Evolutionary conservation across 2,113 vertebrate genomes (phyloP).

Genomic region (Petrocephalus zakoni): DNA sequence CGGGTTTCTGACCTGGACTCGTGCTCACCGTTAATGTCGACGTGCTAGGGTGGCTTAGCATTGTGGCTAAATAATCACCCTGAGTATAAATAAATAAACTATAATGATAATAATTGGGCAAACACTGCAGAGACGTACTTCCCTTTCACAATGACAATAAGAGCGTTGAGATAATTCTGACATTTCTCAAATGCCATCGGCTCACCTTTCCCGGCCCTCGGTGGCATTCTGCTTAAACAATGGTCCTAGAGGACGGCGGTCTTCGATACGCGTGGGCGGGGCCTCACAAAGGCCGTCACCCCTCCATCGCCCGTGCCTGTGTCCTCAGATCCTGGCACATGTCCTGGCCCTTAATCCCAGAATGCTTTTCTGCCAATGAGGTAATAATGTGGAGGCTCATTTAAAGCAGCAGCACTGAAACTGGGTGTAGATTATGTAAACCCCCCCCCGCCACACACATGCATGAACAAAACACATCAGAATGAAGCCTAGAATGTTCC

Average conservation of each 20-base stretch:
- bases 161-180: conserved; percentile 85
- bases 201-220: conserved; percentile 78
- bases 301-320: not conserved
- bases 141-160: conserved; percentile 73
- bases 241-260: conserved; percentile 63
- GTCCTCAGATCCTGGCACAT: not conserved
- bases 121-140: conserved; percentile 66
- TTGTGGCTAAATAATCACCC: conserved; percentile 74
- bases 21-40: conserved; percentile 53
- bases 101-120: conserved; percentile 61
- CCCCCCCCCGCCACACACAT: too few species aligned
- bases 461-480: not conserved
- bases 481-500: not conserved
- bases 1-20: not conserved
- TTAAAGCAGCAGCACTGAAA: not conserved
- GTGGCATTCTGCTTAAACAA: conserved; percentile 80
- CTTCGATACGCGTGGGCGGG: not conserved
- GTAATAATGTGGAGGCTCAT: not conserved
- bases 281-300: not conserved
- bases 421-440: not conserved
- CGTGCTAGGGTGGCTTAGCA: conserved; percentile 68
- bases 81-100: conserved; percentile 51
- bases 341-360: not conserved
- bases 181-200: conserved; percentile 82
- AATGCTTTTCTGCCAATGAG: not conserved